These are phyloP conservation scores for Ormia ochracea DNA, from an alignment of 2,888 invertebrate species.

Conservation along the genomic window DNA sequence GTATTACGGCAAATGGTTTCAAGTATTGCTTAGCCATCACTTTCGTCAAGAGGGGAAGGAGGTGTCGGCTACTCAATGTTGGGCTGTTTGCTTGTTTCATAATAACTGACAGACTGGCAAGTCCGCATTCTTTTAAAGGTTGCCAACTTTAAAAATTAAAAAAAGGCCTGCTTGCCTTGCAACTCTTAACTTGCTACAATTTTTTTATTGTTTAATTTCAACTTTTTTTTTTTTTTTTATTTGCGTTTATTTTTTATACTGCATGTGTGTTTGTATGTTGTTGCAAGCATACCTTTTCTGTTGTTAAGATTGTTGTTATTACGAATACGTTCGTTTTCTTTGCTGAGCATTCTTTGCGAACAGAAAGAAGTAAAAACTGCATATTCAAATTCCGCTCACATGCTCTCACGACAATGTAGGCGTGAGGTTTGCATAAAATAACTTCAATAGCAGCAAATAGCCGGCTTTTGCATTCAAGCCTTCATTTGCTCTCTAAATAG, in stretches of 20 bases:
- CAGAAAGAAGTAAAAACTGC: neutral
- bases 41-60: constrained; percentile 63
- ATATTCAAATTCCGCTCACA: constrained; percentile 42
- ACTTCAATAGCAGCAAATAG: constrained; percentile 19
- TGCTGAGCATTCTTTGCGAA: constrained; percentile 27
- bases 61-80: constrained; percentile 19
- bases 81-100: constrained; percentile 39
- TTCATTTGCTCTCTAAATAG: neutral
- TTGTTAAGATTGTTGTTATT: constrained; percentile 51
- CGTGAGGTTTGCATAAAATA: constrained; percentile 38
- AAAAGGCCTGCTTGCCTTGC: constrained; percentile 61
- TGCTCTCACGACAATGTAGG: constrained; percentile 43
- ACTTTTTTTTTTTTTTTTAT: constrained; percentile 13
- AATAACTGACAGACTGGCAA: constrained; percentile 65
- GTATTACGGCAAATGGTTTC: constrained; percentile 33
- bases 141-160: constrained; percentile 70
- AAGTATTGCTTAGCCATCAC: constrained; percentile 4
- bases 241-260: constrained; percentile 34
- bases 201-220: constrained; percentile 1
- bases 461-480: constrained; percentile 42
- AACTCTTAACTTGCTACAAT: constrained; percentile 60
- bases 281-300: too few relatives aligned
- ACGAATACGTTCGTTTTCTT: constrained; percentile 53
- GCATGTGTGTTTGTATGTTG: constrained; percentile 21
- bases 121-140: constrained; percentile 76